These are phyloP conservation scores for Amblyjoppa proteus DNA, from an alignment of 2,888 invertebrate genomes.

Conservation along the genomic window DNA sequence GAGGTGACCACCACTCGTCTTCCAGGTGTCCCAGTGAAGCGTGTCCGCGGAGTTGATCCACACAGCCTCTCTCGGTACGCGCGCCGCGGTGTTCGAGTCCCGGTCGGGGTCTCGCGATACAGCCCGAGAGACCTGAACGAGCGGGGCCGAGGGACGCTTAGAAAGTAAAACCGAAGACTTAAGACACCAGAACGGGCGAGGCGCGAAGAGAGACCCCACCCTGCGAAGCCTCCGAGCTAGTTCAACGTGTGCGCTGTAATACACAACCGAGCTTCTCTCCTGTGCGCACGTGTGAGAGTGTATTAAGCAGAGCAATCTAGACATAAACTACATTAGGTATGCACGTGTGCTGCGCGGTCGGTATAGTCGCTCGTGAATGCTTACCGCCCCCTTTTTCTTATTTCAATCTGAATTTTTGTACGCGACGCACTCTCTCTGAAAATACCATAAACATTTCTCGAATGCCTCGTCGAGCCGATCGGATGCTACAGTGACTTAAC, in stretches of 20 bases:
- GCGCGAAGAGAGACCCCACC: slow-evolving; percentile 81
- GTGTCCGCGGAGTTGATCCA: slow-evolving; percentile 58
- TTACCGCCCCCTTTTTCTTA: slow-evolving; percentile 40
- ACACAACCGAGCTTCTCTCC: slow-evolving; percentile 68
- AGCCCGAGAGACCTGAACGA: slow-evolving; percentile 40
- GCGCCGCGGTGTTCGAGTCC: slow-evolving; percentile 43
- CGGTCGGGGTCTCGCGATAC: slow-evolving; percentile 35
- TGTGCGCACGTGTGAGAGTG: slow-evolving; percentile 51
- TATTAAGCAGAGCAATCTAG: slow-evolving; percentile 58
- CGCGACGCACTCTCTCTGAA: slow-evolving; percentile 20
- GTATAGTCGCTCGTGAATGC: slow-evolving; percentile 10
- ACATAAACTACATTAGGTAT: slow-evolving; percentile 53
- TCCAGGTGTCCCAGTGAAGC: slow-evolving; percentile 66
- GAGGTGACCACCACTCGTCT: slow-evolving; percentile 67
- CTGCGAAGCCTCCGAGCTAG: slow-evolving; percentile 72
- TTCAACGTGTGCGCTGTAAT: slow-evolving; percentile 43
- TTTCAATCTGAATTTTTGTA: slow-evolving; percentile 16
- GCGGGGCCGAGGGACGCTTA: slow-evolving; percentile 75
- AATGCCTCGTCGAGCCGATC: slow-evolving; percentile 54
- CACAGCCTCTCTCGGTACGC: slow-evolving; percentile 48
- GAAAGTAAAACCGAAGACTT: slow-evolving; percentile 83
- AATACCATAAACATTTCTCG: neutral
- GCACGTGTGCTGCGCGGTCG: slow-evolving; percentile 42
- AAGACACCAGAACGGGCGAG: slow-evolving; percentile 72
- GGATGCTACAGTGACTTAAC: slow-evolving; percentile 65